Evolutionary conservation across 2,797 vertebrate genomes (phyloP).

Genomic region (Intellagama lesueurii): DNA sequence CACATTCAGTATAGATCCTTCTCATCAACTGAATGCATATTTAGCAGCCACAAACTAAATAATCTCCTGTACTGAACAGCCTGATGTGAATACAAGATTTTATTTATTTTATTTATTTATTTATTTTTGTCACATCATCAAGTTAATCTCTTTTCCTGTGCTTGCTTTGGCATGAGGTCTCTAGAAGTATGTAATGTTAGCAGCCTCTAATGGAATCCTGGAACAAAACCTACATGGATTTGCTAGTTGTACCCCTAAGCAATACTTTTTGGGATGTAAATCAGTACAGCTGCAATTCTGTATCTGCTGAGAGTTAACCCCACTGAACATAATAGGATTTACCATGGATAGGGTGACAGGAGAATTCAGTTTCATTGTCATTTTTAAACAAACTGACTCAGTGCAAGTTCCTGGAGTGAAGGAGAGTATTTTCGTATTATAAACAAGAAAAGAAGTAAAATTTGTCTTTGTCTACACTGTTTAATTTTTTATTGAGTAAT

Average conservation of each 20-base stretch:
- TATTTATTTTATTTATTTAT: background rate
- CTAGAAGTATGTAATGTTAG: background rate
- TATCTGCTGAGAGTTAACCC: background rate
- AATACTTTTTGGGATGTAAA: conserved; percentile 2
- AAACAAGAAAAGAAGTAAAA: too few species aligned
- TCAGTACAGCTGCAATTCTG: conserved; percentile 20
- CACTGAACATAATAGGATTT: background rate
- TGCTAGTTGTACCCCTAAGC: background rate
- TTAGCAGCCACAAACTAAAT: background rate
- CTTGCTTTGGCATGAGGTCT: background rate
- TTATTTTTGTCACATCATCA: background rate
- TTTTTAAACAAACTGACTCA: background rate
- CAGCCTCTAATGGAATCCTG: background rate
- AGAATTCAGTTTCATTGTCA: background rate
- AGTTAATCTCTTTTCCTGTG: background rate
- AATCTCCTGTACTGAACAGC: background rate
- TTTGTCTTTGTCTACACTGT: too few species aligned
- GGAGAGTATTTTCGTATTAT: too few species aligned
- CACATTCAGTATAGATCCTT: background rate
- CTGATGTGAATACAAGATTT: background rate
- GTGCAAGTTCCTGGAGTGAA: background rate
- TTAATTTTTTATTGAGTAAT: too few species aligned
- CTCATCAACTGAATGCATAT: background rate
- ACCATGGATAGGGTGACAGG: background rate
- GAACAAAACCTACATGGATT: background rate